Conservation (phyloP, 2,797 vertebrate genomes). For the Erpetoichthys calabaricus region DNA sequence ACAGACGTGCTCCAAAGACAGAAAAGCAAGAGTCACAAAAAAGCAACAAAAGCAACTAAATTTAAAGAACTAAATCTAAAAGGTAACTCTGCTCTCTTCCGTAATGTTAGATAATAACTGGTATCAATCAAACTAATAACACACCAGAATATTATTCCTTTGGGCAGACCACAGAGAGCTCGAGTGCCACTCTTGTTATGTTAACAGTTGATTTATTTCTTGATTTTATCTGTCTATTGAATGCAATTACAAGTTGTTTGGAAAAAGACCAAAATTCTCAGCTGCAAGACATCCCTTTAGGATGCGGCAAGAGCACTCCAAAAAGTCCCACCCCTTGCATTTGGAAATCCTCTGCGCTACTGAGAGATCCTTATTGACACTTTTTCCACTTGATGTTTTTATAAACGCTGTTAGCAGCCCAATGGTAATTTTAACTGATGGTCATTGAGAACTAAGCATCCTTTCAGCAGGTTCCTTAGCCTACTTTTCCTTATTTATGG, state of each 20-base stretch:
- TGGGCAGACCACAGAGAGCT: neutral
- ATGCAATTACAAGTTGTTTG: neutral
- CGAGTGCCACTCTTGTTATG: neutral
- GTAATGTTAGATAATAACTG: constrained; percentile 1
- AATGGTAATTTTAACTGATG: neutral
- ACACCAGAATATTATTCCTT: neutral
- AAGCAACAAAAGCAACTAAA: neutral
- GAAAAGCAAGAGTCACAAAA: no score
- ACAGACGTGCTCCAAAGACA: no score
- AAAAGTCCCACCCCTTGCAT: neutral
- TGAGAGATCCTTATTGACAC: neutral
- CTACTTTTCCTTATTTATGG: no score
- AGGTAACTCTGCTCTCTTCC: neutral
- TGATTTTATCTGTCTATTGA: neutral
- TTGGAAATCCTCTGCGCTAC: neutral
- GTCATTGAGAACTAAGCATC: no score
- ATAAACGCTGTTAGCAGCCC: neutral
- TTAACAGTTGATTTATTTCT: constrained; percentile 2
- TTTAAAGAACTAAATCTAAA: neutral
- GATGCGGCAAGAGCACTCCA: neutral
- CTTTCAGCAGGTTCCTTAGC: no score
- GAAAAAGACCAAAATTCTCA: neutral
- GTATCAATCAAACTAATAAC: constrained; percentile 2
- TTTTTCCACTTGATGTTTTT: neutral
- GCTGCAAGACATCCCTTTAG: neutral